Base-by-base conservation (phyloP, 2,113 vertebrate species). In the Anseranas semipalmata region DNA sequence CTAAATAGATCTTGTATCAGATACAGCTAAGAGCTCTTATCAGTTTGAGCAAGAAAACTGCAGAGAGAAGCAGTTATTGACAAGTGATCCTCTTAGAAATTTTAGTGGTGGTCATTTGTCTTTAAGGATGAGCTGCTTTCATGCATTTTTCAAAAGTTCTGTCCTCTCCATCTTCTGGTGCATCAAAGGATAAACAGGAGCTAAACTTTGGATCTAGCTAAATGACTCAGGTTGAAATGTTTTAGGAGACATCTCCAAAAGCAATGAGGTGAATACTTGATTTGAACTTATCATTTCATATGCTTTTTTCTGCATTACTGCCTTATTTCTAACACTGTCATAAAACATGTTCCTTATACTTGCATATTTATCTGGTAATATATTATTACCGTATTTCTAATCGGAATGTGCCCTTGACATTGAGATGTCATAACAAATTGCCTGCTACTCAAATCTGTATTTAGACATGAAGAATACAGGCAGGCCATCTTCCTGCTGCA, bases 1-100 rank as follows among this genome's bases (percentile, higher is more conserved):
- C 0, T 0, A 21, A 68, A 24, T 33, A 43, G 63, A 41, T 32
- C 39, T 20, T 0, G 0, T 27, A 10, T 45, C 46, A 71, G 79
- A 30, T 24, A 62, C 27, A 58, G 53, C 35, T 68, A 13, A 37
- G 46, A 65, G 32, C 39, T 88, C 15, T 30, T 35, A 21, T 65
- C 76, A 82, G n/a, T 46, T 37, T 46, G 25, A 67, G 41, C 9
- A 2, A 52, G n/a, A n/a, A 59, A n/a, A 27, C 62, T 65, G 52
- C 78, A 56, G 74, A 82, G 43, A 68, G 33, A 15, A 62, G 75
- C 63, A 66, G 85, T 56, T 22, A 39, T 1, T 56, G 78, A 41
- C 22, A 39, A 56, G 24, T 35, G 39, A 53, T 76, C 20, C 45
- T 83, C 62, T 24, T 79, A 45, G 66, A 33, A 1, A 2, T 58